Conservation (phyloP, 2,888 invertebrate species). For the Lepidochrysops patricia region DNA sequence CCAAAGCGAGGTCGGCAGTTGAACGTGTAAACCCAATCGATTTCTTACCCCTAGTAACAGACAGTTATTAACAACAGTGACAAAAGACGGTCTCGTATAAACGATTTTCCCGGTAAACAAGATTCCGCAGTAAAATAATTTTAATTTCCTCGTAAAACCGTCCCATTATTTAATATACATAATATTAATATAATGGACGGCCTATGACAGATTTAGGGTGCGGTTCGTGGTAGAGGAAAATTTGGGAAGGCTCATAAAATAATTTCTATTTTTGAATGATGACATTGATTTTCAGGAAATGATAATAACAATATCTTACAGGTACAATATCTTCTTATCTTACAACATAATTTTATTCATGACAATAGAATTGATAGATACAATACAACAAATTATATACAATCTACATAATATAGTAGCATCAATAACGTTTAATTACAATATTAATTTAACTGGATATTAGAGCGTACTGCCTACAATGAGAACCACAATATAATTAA, state of each 20-base stretch:
- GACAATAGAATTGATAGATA: too few relatives aligned
- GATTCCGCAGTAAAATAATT: constrained; percentile 2
- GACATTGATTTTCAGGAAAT: background rate
- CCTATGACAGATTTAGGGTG: background rate
- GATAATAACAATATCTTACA: background rate
- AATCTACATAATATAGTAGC: background rate
- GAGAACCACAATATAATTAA: background rate
- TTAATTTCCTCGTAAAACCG: constrained; percentile 4
- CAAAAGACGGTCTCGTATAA: background rate
- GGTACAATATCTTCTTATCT: too few relatives aligned
- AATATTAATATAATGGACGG: background rate
- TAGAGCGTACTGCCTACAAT: background rate
- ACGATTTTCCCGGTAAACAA: background rate
- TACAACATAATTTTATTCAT: too few relatives aligned
- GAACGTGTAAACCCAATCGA: too few relatives aligned
- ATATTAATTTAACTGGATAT: background rate
- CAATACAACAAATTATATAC: too few relatives aligned
- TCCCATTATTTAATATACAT: background rate
- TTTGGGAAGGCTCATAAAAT: too few relatives aligned
- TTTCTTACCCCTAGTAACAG: too few relatives aligned
- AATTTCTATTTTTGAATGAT: background rate
- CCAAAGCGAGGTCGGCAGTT: too few relatives aligned
- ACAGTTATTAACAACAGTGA: background rate
- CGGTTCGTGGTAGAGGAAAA: too few relatives aligned
- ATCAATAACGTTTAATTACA: background rate